Evolutionary conservation across 2,797 vertebrate species (phyloP), one percentile per base, ranked within the genome.

Genomic region (Cynopterus sphinx): DNA sequence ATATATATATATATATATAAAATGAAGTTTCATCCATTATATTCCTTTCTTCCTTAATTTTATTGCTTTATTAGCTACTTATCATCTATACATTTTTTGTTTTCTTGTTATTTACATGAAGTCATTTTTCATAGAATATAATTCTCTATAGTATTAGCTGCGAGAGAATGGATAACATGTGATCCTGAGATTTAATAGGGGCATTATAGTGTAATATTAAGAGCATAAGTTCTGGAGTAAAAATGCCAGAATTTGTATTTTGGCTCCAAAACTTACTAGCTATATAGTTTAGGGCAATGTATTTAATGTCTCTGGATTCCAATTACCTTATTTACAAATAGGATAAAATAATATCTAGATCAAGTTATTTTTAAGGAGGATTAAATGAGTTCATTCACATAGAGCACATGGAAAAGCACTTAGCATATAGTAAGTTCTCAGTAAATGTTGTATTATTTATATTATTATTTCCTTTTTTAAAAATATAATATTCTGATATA

Each of bases 71-170:
- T 84, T 84, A 36, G 26, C 68, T 31, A 67, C 33, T 36, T 67
- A 68, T 82, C 15, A 71, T 71, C 63, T 89, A 9, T 13, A 17
- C 61, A 43, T 15, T 31, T 87, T 90, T 86, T 77, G 36, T 79
- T 78, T 82, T 71, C 71, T 85, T 91, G 2, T 91, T 87, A 59
- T 11, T 94, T 88, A 65, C 43, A 86, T 83, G 21, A 74, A 95
- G 24, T 3, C 61, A 68, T 67, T 95, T 73, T 88, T 68, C 26
- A 28, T 51, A 28, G 39, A 65, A 63, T 55, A 36, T 22, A 87
- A 77, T 82, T 86, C 43, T 91, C 36, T n/a, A 9, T 10, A 12
- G 21, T 65, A 59, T 79, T 81, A 85, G 28, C 59, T 94, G 82
- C 41, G 67, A 94, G 31, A 83, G n/a, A 89, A 68, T 61, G 12